A percentile compares a stretch with the other conserved stretches of the same genome.
phyloP scores from a whole-genome alignment of 2,888 invertebrate genomes.

The Zygogramma bicolorata region DNA sequence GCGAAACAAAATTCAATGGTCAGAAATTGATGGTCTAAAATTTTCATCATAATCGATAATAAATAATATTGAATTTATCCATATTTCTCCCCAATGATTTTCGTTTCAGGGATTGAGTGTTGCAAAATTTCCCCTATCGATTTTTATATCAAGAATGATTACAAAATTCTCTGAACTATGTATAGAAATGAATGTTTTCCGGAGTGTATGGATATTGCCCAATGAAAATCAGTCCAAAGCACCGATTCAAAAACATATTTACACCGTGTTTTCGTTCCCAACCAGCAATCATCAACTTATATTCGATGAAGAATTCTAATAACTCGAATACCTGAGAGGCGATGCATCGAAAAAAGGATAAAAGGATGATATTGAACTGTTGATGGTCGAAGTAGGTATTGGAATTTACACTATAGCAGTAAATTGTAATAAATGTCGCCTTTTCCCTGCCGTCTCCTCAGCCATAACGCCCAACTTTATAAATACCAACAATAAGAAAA shows the following conservation, averaged over 20 bases:
- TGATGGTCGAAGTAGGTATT: constrained; percentile 53
- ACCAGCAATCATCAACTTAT: constrained; percentile 34
- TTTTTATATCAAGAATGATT: no score
- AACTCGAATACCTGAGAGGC: constrained; percentile 33
- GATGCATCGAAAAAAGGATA: constrained; percentile 32
- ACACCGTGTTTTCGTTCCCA: constrained; percentile 21
- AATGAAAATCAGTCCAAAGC: background rate
- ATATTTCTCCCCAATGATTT: no score
- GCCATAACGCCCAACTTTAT: constrained; percentile 54
- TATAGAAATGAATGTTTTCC: background rate
- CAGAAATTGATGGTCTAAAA: no score
- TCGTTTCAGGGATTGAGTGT: no score
- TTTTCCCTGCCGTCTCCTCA: constrained; percentile 50
- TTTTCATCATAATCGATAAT: no score
- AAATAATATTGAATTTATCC: no score
- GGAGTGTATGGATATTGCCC: background rate
- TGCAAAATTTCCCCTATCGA: no score
- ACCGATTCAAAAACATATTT: constrained; percentile 1
- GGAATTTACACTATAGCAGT: constrained; percentile 55
- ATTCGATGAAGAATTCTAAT: constrained; percentile 40
- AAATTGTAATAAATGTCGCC: constrained; percentile 63
- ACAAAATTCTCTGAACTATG: no score
- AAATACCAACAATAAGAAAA: constrained; percentile 57
- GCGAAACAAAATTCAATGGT: no score
- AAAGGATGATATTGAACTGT: constrained; percentile 51